A percentile compares a stretch with the other conserved stretches of the same genome.
Conservation (phyloP, 2,888 invertebrate genomes). For the Galeruca laticollis region DNA sequence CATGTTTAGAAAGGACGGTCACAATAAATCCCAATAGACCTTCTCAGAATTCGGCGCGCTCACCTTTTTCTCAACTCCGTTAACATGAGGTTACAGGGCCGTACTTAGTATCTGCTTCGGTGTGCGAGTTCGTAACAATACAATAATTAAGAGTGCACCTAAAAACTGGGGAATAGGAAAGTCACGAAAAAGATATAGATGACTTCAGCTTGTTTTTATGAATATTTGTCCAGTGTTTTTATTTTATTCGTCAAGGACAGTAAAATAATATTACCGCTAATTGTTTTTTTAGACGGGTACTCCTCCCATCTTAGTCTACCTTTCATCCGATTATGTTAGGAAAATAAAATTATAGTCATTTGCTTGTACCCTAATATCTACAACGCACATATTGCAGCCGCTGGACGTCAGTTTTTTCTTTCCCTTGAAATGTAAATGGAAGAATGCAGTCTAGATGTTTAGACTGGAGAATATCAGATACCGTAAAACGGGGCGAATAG, state of each 20-base stretch:
- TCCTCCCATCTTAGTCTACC: conserved; percentile 12
- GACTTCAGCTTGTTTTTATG: conserved; percentile 36
- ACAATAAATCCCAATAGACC: too few species aligned
- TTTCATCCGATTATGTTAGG: conserved; percentile 10
- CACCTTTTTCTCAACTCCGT: too few species aligned
- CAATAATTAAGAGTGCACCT: conserved; percentile 15
- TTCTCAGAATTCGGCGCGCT: too few species aligned
- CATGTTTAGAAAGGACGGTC: too few species aligned
- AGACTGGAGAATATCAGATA: neutral
- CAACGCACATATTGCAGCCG: too few species aligned
- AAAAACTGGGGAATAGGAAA: conserved; percentile 40
- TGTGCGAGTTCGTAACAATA: too few species aligned
- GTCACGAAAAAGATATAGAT: conserved; percentile 39
- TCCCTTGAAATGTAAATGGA: neutral
- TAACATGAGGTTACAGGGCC: too few species aligned
- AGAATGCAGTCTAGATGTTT: neutral
- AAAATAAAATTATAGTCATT: conserved; percentile 10
- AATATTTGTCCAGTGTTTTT: conserved; percentile 41
- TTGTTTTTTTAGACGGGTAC: conserved; percentile 20
- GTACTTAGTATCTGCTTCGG: too few species aligned
- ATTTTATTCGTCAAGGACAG: conserved; percentile 13
- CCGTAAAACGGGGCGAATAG: too few species aligned
- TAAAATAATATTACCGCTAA: neutral
- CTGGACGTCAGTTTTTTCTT: neutral
- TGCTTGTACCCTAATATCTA: conserved; percentile 9